Evolutionary conservation across 2,888 invertebrate species (phyloP).

Genomic region (Dinocampus coccinellae): DNA sequence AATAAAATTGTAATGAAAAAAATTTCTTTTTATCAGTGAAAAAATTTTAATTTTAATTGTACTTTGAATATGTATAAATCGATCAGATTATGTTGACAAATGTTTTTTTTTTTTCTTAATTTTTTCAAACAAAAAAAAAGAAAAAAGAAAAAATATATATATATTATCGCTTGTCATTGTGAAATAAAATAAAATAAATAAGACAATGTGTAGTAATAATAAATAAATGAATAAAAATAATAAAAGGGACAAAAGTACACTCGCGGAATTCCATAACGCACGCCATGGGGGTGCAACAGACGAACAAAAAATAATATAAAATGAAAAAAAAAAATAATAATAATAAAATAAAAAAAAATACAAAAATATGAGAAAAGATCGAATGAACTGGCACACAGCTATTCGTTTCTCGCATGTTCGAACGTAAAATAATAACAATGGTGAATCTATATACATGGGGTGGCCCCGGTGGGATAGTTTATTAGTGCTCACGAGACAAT

Average conservation of each 20-base stretch:
- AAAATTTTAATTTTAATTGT: too few relatives aligned
- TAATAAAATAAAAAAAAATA: too few relatives aligned
- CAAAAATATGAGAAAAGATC: too few relatives aligned
- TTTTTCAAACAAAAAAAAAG: too few relatives aligned
- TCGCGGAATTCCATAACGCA: conserved; percentile 58
- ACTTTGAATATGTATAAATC: too few relatives aligned
- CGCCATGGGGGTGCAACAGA: conserved; percentile 48
- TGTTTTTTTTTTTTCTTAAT: too few relatives aligned
- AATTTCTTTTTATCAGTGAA: too few relatives aligned
- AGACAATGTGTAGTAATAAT: background rate
- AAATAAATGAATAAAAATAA: conserved; percentile 35
- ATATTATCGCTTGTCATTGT: too few relatives aligned
- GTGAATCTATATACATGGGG: conserved; percentile 50
- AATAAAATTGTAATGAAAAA: too few relatives aligned
- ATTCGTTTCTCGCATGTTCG: conserved; percentile 41
- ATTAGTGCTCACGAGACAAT: conserved; percentile 67
- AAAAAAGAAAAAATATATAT: too few relatives aligned
- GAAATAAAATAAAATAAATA: background rate
- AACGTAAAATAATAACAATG: conserved; percentile 45
- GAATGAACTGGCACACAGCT: conserved; percentile 41
- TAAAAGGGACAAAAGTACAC: conserved; percentile 36
- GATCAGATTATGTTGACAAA: too few relatives aligned
- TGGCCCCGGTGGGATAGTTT: conserved; percentile 65
- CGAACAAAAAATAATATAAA: background rate
- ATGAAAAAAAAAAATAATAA: too few relatives aligned